Evolutionary conservation across 2,888 invertebrate genomes (phyloP).

Genomic region (Rhamphomyia laevipes): DNA sequence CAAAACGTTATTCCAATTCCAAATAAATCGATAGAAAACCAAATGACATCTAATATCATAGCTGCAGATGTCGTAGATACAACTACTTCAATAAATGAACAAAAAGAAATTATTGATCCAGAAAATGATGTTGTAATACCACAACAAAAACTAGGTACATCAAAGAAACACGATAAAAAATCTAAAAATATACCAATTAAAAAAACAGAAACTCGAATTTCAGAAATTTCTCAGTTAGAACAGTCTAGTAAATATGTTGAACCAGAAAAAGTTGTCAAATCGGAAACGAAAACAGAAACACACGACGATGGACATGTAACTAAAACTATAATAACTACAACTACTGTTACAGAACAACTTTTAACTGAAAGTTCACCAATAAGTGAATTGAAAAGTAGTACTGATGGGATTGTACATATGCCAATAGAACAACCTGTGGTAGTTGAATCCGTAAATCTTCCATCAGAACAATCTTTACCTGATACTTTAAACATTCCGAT

Average conservation of each 20-base stretch:
- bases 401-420: too few species aligned
- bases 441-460: too few species aligned
- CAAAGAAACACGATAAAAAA: not conserved
- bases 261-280: not conserved
- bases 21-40: not conserved
- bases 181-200: not conserved
- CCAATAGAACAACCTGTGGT: too few species aligned
- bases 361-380: not conserved
- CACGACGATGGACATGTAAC: not conserved
- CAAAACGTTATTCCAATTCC: not conserved
- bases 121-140: not conserved
- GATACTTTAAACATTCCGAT: too few species aligned
- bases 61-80: not conserved
- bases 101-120: not conserved
- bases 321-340: not conserved
- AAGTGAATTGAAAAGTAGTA: too few species aligned
- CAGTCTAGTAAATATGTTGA: not conserved
- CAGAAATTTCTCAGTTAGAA: not conserved
- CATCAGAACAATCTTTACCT: too few species aligned
- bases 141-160: not conserved
- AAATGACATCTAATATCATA: not conserved
- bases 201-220: not conserved
- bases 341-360: conserved; percentile 7
- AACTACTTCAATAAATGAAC: not conserved
- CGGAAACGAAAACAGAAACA: not conserved